phyloP scores from a whole-genome alignment of 2,113 vertebrate genomes.

The Entomyzon cyanotis region DNA sequence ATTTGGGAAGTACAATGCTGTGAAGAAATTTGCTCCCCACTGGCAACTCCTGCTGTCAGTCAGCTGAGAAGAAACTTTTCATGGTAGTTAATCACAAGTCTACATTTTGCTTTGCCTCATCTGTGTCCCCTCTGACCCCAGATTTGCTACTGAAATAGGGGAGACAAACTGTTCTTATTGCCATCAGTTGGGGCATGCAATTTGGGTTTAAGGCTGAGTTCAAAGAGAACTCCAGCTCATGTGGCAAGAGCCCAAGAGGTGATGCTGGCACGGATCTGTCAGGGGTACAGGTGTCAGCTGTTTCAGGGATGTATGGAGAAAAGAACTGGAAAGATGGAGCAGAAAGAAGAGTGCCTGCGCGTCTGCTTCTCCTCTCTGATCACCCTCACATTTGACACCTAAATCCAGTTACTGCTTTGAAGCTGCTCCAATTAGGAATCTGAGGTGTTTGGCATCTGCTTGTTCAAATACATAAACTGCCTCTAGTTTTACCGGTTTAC shows the following conservation, averaged over 20 bases:
- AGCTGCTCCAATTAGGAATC: background rate
- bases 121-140: accelerated
- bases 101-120: background rate
- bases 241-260: background rate
- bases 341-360: accelerated
- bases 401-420: background rate
- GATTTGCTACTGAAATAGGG: background rate
- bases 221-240: background rate
- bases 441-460: background rate
- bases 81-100: background rate
- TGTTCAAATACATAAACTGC: background rate
- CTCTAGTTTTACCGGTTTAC: background rate
- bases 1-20: background rate
- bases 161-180: background rate
- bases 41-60: background rate
- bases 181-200: accelerated
- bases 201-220: background rate
- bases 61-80: background rate
- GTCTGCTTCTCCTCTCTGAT: background rate
- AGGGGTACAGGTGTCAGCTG: background rate
- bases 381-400: background rate
- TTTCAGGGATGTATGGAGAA: background rate
- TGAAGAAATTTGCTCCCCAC: background rate
- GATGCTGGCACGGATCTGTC: background rate
- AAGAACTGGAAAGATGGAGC: background rate